A percentile compares a stretch with the other conserved stretches of the same genome.
These are phyloP conservation scores for Charina bottae DNA, from an alignment of 2,113 vertebrate genomes.

Conservation along the genomic window DNA sequence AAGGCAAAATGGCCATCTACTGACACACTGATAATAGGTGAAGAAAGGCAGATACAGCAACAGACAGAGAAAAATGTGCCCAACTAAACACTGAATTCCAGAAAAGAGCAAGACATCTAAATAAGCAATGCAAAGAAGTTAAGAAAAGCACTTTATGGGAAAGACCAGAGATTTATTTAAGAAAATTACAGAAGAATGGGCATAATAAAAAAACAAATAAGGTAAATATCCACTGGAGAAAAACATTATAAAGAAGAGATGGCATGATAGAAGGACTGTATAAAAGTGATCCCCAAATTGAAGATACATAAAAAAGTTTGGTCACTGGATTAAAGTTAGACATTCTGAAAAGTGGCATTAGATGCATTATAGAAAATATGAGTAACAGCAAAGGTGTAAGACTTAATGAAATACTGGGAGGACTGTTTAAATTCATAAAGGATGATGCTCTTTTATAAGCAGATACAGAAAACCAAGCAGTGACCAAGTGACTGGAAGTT, in stretches of 20 bases:
- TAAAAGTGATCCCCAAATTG: not conserved
- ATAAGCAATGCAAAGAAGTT: not conserved
- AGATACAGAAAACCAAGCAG: not conserved
- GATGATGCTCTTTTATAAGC: not conserved
- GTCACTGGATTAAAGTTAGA: not conserved
- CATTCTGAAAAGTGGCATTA: not conserved
- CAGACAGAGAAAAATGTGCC: not conserved
- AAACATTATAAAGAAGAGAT: not conserved
- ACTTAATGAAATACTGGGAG: not conserved
- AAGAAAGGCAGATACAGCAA: not conserved
- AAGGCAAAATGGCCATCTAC: not conserved
- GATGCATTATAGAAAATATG: not conserved
- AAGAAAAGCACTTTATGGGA: not conserved
- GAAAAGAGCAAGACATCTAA: not conserved
- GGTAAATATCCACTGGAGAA: not conserved
- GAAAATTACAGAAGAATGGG: not conserved
- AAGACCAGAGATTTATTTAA: not conserved
- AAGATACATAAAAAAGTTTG: not conserved
- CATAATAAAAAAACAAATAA: not conserved
- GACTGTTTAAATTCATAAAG: not conserved
- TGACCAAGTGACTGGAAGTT: not conserved
- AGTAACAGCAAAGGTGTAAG: not conserved
- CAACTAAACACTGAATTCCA: not conserved
- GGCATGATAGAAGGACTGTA: not conserved
- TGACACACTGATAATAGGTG: not conserved